Evolutionary conservation across 2,797 vertebrate species (phyloP), one percentile per base, ranked within the genome.

Genomic region (Corythornis leucogaster): DNA sequence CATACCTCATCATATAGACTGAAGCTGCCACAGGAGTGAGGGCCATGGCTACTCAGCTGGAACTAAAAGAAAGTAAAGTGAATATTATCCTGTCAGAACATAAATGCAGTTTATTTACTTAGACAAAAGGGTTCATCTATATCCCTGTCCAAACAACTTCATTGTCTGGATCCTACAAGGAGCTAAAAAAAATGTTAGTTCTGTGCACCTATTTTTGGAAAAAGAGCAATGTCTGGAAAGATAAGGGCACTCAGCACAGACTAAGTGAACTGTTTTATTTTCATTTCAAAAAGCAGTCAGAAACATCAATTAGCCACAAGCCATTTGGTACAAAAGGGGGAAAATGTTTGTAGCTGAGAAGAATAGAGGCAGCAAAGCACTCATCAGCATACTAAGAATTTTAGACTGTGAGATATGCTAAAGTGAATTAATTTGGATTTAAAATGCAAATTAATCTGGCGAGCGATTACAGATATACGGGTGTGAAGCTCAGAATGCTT

Each of bases 341-440:
- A 96, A 98, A 98, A 98, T 98, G 98, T 98, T 98, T 98, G 97
- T 98, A 98, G 97, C 97, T 96, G 97, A 97, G 97, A 98, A 98
- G 98, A 98, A 98, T 98, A 97, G 97, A 97, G 92, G 96, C 97
- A 96, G 94, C 94, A 97, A 97, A 98, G 98, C 98, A 97, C 98
- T 99, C 98, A 99, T 99, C 98, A 98, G 98, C 98, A 99, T 99
- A 98, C 99, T 98, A 98, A 98, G 97, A 98, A 96, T 98, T 98
- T 98, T 98, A 96, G 98, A 95, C 98, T 98, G 98, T 98, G 98
- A 98, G 99, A 99, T 99, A 99, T 98, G 98, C 98, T 98, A 98
- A 99, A 99, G 98, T 99, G 99, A 99, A 99, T 99, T 99, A 99
- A 99, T 99, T 99, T 99, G 99, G 98, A 99, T 99, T 99, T 99